A percentile compares a stretch with the other conserved stretches of the same genome.
Conservation (phyloP, 1,140 invertebrate species). For the Rhynchophorus ferrugineus region DNA sequence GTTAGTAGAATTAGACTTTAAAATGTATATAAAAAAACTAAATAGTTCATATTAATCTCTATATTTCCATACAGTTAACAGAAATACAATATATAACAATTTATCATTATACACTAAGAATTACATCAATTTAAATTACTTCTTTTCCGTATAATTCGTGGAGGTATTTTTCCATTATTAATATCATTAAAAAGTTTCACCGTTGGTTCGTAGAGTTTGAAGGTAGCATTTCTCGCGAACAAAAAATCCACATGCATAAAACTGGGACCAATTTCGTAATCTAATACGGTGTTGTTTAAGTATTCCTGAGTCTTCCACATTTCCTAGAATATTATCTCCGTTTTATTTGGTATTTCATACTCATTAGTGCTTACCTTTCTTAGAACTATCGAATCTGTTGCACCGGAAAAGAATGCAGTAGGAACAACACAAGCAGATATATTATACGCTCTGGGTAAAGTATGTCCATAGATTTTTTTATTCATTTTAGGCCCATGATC, state of each 20-base stretch:
- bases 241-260: constrained; percentile 18
- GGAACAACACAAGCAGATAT: constrained; percentile 1
- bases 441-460: constrained; percentile 7
- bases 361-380: constrained; percentile 6
- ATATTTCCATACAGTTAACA: no score
- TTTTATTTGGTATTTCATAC: no score
- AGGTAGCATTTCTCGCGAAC: constrained; percentile 10
- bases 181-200: constrained; percentile 8
- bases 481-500: constrained; percentile 15
- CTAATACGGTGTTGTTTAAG: constrained; percentile 9
- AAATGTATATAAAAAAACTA: no score
- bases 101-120: no score
- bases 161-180: constrained; percentile 11
- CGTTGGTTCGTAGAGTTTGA: constrained; percentile 11
- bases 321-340: constrained; percentile 6
- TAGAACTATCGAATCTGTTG: constrained; percentile 1
- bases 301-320: neutral
- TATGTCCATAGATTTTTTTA: constrained; percentile 7
- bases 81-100: no score
- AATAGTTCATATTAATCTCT: no score
- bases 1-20: no score
- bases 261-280: constrained; percentile 4
- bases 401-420: constrained; percentile 8
- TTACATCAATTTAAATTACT: no score
- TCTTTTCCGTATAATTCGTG: neutral